Conservation (phyloP, 1,140 invertebrate species). For the Philopotamus ludificatus region DNA sequence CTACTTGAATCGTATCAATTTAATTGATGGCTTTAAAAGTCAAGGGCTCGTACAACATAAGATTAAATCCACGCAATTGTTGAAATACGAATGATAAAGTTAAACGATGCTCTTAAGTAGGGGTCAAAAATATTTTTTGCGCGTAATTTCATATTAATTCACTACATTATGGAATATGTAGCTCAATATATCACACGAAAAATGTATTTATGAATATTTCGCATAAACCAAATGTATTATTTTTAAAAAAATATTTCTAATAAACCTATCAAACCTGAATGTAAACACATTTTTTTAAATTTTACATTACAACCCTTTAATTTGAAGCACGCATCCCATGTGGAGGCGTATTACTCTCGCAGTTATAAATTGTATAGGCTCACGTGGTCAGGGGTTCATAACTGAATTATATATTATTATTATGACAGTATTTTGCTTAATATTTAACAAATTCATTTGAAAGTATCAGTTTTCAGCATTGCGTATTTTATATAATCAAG, state of each 20-base stretch:
- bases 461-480: not conserved
- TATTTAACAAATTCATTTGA: not conserved
- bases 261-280: constrained; percentile 18
- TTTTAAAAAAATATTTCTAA: constrained; percentile 5
- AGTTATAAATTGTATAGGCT: constrained; percentile 21
- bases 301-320: constrained; percentile 28
- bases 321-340: constrained; percentile 21
- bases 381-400: constrained; percentile 1
- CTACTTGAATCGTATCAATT: too few relatives aligned
- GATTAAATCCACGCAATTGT: too few relatives aligned
- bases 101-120: too few relatives aligned
- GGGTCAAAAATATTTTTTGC: too few relatives aligned
- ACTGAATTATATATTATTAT: not conserved
- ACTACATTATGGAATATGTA: too few relatives aligned
- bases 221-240: not conserved
- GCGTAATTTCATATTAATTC: too few relatives aligned
- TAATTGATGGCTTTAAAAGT: too few relatives aligned
- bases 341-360: constrained; percentile 8
- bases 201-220: too few relatives aligned
- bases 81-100: too few relatives aligned
- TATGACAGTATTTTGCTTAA: not conserved
- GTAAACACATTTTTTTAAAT: constrained; percentile 25
- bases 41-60: too few relatives aligned
- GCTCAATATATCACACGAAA: too few relatives aligned
- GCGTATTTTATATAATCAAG: not conserved